phyloP scores from a whole-genome alignment of 1,140 invertebrate species.

The Thrips palmi region DNA sequence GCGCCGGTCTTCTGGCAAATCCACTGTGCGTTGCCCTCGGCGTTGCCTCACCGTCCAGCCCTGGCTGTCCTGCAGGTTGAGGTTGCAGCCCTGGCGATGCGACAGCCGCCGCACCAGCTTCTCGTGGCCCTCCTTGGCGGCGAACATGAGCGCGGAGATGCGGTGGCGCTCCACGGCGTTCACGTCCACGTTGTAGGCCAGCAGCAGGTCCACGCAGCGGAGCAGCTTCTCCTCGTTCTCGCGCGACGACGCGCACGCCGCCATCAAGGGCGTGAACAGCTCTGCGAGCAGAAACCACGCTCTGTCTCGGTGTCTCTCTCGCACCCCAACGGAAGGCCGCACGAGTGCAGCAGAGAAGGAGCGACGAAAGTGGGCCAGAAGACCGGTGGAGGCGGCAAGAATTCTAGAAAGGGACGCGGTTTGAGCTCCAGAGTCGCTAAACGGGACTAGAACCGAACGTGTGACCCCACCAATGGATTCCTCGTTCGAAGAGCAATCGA shows the following conservation, averaged over 20 bases:
- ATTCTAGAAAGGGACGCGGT: neutral
- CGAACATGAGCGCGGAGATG: constrained; percentile 42
- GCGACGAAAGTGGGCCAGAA: no score
- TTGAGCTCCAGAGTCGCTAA: neutral
- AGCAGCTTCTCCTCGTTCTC: constrained; percentile 21
- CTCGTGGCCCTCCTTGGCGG: constrained; percentile 37
- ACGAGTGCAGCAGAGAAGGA: neutral
- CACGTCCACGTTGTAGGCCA: constrained; percentile 24
- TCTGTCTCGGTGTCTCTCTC: no score
- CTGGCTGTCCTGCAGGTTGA: constrained; percentile 29
- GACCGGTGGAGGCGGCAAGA: neutral
- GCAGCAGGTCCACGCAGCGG: constrained; percentile 24
- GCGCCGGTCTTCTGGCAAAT: no score
- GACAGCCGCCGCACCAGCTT: constrained; percentile 33
- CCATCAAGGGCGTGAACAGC: constrained; percentile 31
- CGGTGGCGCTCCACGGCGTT: constrained; percentile 27
- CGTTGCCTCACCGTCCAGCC: constrained; percentile 21
- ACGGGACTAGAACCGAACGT: no score
- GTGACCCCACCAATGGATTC: no score
- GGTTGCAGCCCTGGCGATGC: constrained; percentile 28
- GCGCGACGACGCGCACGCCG: constrained; percentile 24
- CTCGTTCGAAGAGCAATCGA: no score
- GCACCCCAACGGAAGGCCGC: neutral
- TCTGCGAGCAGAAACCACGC: constrained; percentile 20
- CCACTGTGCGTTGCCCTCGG: no score